These are phyloP conservation scores for Delia radicum DNA, from an alignment of 1,140 invertebrate species.

Conservation along the genomic window DNA sequence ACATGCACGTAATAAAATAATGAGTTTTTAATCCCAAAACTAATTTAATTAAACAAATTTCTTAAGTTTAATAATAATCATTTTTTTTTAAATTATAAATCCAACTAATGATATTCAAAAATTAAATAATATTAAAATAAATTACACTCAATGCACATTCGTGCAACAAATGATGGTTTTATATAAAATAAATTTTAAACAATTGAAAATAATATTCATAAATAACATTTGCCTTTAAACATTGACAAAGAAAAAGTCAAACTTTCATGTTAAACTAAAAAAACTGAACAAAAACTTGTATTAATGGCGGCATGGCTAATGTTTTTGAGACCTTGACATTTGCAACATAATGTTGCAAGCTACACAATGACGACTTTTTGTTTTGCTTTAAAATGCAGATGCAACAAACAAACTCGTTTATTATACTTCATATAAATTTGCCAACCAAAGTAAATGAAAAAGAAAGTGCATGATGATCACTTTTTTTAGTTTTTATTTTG, in stretches of 20 bases:
- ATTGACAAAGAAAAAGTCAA: neutral
- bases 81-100: no score
- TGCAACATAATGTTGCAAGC: neutral
- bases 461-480: slow-evolving; percentile 2
- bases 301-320: neutral
- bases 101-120: no score
- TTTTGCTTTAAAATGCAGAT: neutral
- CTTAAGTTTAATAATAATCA: no score
- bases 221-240: neutral
- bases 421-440: neutral
- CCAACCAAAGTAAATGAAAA: neutral
- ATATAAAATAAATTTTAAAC: neutral
- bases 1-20: no score
- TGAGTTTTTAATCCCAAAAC: no score
- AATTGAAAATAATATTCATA: neutral
- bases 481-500: neutral
- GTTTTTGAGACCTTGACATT: slow-evolving; percentile 8
- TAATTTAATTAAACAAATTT: no score
- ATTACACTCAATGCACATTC: neutral
- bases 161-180: neutral
- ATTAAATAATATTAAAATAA: neutral
- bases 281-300: neutral
- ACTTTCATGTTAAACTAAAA: neutral
- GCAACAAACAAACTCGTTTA: neutral
- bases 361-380: neutral